Conservation (phyloP, 1,140 invertebrate genomes). For the Drosophila punjabiensis region DNA sequence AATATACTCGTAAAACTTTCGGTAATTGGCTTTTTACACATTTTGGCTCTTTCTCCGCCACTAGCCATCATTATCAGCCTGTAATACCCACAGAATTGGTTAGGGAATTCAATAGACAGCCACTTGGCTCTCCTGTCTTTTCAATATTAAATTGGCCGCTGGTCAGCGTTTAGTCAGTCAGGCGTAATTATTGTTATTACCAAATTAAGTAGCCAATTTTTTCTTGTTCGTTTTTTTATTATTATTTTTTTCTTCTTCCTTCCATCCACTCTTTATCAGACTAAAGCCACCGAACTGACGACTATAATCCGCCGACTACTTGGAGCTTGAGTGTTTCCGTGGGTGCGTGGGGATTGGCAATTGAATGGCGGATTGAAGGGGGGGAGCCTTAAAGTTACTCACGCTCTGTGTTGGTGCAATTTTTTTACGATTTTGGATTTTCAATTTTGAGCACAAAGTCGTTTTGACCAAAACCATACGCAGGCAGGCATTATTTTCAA, state of each 20-base stretch:
- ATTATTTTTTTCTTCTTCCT: constrained; percentile 46
- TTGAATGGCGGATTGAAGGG: not conserved
- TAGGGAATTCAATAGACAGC: constrained; percentile 59
- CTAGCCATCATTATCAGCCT: constrained; percentile 2
- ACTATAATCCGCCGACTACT: constrained; percentile 72
- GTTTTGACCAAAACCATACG: constrained; percentile 74
- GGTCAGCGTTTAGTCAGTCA: constrained; percentile 80
- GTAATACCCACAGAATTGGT: constrained; percentile 22
- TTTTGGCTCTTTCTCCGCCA: not conserved
- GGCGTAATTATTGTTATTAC: constrained; percentile 83
- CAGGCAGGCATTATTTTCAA: constrained; percentile 76
- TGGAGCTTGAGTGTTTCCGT: constrained; percentile 32
- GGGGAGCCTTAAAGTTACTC: constrained; percentile 50
- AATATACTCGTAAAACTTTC: constrained; percentile 13
- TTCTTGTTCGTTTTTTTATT: constrained; percentile 59
- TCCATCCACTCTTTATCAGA: constrained; percentile 64
- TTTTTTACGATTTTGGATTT: constrained; percentile 72
- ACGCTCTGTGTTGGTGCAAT: constrained; percentile 55
- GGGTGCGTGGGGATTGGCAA: constrained; percentile 16
- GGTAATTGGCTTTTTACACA: constrained; percentile 30
- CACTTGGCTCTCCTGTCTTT: constrained; percentile 56
- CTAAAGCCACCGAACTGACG: constrained; percentile 41
- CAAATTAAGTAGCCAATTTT: constrained; percentile 83
- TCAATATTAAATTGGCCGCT: constrained; percentile 67
- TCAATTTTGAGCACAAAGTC: constrained; percentile 74